These are phyloP conservation scores for Microchirus variegatus DNA, from an alignment of 2,797 vertebrate genomes.

Conservation along the genomic window DNA sequence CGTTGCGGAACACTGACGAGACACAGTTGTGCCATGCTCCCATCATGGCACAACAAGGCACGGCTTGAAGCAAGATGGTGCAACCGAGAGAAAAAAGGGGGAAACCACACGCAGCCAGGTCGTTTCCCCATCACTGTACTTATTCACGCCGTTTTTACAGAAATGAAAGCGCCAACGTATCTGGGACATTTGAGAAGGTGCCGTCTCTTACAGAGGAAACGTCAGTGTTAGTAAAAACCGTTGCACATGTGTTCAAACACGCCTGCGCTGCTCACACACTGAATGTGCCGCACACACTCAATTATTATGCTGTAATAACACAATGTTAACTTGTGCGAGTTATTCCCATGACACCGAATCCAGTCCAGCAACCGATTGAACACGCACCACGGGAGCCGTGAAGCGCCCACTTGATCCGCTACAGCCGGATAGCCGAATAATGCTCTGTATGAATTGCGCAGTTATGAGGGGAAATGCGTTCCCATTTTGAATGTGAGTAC, in stretches of 20 bases:
- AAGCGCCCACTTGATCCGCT: conserved; percentile 36
- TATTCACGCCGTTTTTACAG: no score
- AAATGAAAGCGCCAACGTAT: no score
- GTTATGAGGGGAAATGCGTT: conserved; percentile 49
- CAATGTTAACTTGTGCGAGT: conserved; percentile 33
- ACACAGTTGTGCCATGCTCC: conserved; percentile 15
- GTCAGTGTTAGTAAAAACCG: background rate
- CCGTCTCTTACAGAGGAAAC: background rate
- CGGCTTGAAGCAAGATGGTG: conserved; percentile 50
- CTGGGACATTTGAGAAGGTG: background rate
- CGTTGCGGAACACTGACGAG: conserved; percentile 56
- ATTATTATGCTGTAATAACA: conserved; percentile 40
- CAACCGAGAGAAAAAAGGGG: conserved; percentile 19
- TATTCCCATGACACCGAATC: conserved; percentile 22
- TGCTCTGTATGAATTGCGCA: conserved; percentile 70
- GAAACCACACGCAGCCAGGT: conserved; percentile 13
- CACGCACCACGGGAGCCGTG: conserved; percentile 20
- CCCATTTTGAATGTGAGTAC: conserved; percentile 19
- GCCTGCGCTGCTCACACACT: background rate
- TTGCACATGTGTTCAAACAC: background rate
- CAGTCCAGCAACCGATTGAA: conserved; percentile 45
- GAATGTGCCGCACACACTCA: background rate
- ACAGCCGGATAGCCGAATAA: conserved; percentile 17
- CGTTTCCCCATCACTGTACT: background rate
- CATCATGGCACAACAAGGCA: conserved; percentile 13